Conservation (phyloP, 1,140 invertebrate species). For the Proctacanthus coquilletti region DNA sequence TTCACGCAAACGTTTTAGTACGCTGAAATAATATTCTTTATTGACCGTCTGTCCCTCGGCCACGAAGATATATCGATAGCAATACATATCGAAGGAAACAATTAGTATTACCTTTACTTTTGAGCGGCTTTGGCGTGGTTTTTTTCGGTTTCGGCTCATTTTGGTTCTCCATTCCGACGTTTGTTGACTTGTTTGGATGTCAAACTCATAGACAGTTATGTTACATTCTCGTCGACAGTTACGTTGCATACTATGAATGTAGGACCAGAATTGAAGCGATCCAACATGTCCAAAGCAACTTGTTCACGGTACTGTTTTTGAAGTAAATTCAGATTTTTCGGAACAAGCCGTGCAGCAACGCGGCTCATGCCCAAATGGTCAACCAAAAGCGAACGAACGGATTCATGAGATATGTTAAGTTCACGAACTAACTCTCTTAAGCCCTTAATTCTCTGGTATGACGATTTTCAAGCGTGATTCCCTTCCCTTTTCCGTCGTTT, state of each 20-base stretch:
- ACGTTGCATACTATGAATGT: slow-evolving; percentile 2
- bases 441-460: no score
- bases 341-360: no score
- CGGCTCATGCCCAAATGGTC: no score
- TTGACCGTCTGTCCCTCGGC: slow-evolving; percentile 13
- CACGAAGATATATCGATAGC: slow-evolving; percentile 17
- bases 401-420: no score
- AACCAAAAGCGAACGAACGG: no score
- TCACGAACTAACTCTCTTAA: background rate
- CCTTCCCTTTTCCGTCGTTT: background rate
- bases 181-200: slow-evolving; percentile 8
- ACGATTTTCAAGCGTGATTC: no score
- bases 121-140: slow-evolving; percentile 12
- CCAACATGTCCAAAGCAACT: slow-evolving; percentile 1
- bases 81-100: slow-evolving; percentile 17
- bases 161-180: slow-evolving; percentile 11
- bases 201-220: slow-evolving; percentile 3
- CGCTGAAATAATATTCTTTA: no score
- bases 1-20: no score
- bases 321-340: slow-evolving; percentile 2
- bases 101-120: slow-evolving; percentile 22
- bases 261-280: background rate
- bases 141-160: slow-evolving; percentile 12
- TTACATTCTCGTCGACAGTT: slow-evolving; percentile 3
- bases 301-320: slow-evolving; percentile 1